Percentiles rank a stretch among this genome's conserved stretches.
Conservation (phyloP, 2,888 invertebrate species). For the Sphaeridia pumilis region DNA sequence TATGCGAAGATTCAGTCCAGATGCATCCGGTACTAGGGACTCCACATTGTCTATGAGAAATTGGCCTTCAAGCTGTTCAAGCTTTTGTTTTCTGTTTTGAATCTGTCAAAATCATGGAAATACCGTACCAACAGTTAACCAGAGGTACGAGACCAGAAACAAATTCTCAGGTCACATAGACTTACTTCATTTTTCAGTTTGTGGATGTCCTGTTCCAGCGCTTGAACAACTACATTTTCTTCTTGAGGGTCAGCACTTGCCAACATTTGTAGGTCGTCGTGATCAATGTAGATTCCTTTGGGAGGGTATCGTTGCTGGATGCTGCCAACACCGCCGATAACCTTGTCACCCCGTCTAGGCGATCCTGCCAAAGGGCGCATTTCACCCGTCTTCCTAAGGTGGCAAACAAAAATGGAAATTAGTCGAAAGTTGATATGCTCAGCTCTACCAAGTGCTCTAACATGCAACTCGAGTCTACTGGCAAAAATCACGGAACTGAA, state of each 20-base stretch:
- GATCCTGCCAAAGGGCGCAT: slow-evolving; percentile 64
- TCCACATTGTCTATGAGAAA: slow-evolving; percentile 46
- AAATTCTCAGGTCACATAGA: slow-evolving; percentile 34
- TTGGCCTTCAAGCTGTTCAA: slow-evolving; percentile 76
- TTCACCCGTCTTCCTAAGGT: slow-evolving; percentile 63
- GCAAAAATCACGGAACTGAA: background rate
- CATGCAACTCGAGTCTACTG: too few relatives aligned
- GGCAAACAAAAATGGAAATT: slow-evolving; percentile 13
- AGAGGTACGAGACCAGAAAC: background rate
- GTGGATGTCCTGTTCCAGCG: slow-evolving; percentile 86
- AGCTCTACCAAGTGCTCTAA: background rate
- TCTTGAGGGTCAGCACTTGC: slow-evolving; percentile 63
- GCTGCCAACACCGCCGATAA: slow-evolving; percentile 37
- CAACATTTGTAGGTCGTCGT: slow-evolving; percentile 88
- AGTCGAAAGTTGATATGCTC: background rate
- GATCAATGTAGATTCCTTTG: slow-evolving; percentile 93
- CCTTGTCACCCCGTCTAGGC: slow-evolving; percentile 36
- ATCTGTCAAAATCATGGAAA: slow-evolving; percentile 43
- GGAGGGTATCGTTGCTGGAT: slow-evolving; percentile 61
- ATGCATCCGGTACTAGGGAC: slow-evolving; percentile 46
- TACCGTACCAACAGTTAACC: too few relatives aligned
- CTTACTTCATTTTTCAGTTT: slow-evolving; percentile 93
- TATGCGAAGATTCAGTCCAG: slow-evolving; percentile 49
- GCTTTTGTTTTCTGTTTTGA: slow-evolving; percentile 84
- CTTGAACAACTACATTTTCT: slow-evolving; percentile 73